Conservation (phyloP, 2,888 invertebrate genomes). For the Pristionchus mayeri region DNA sequence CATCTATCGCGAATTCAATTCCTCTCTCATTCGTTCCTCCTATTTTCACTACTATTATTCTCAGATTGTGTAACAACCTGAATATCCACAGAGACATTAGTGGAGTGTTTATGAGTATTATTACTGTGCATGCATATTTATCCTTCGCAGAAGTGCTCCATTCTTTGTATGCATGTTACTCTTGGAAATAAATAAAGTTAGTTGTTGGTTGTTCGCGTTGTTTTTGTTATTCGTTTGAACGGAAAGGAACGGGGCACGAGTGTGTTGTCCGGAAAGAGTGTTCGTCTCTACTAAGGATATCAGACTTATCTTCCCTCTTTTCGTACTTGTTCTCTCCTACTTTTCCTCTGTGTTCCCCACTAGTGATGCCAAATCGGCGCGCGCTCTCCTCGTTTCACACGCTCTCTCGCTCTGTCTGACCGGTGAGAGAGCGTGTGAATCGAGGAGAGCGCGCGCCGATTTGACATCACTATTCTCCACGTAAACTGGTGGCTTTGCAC, state of each 20-base stretch:
- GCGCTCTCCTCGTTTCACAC: too few species aligned
- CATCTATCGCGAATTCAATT: slow-evolving; percentile 22
- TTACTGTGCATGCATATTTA: not conserved
- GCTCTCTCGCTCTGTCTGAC: too few species aligned
- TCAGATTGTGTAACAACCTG: slow-evolving; percentile 25
- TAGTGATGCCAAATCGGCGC: too few species aligned
- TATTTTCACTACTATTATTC: not conserved
- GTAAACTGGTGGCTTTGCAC: too few species aligned
- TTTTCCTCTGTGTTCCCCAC: too few species aligned
- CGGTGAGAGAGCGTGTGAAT: too few species aligned
- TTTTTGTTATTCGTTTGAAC: not conserved
- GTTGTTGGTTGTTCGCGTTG: slow-evolving; percentile 7
- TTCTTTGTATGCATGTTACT: not conserved
- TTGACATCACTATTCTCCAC: too few species aligned
- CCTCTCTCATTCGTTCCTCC: not conserved
- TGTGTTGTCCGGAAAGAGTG: not conserved
- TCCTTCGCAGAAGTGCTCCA: not conserved
- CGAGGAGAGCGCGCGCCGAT: too few species aligned
- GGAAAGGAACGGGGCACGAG: not conserved
- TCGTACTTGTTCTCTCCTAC: too few species aligned
- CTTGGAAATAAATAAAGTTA: slow-evolving; percentile 13
- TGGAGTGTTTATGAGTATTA: not conserved
- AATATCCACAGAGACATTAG: slow-evolving; percentile 4
- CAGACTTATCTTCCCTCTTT: not conserved
- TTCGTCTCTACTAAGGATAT: not conserved